A percentile compares a stretch with the other conserved stretches of the same genome.
phyloP scores from a whole-genome alignment of 2,797 vertebrate species.

The Fratercula arctica region DNA sequence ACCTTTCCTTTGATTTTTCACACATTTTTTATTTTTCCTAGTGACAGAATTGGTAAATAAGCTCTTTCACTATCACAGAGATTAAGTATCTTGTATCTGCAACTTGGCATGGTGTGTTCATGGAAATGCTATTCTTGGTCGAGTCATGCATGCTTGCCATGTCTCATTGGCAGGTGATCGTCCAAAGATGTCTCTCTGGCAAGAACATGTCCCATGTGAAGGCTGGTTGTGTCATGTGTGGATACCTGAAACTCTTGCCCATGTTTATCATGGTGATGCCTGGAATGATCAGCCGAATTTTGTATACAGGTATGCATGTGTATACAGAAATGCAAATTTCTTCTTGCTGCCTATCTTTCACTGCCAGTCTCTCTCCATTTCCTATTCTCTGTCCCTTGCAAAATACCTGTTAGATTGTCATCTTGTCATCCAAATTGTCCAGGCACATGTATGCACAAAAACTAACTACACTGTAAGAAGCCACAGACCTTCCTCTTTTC shows the following conservation, averaged over 20 bases:
- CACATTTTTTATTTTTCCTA: background rate
- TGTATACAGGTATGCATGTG: constrained; percentile 82
- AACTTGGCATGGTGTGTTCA: background rate
- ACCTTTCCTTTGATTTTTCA: background rate
- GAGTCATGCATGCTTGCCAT: background rate
- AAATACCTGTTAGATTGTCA: background rate
- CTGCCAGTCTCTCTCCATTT: background rate
- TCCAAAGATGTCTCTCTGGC: constrained; percentile 93
- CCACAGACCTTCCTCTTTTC: background rate
- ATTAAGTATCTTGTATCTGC: background rate
- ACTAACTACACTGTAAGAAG: background rate
- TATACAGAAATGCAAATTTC: background rate
- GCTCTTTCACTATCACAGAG: background rate
- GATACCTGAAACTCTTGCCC: constrained; percentile 93
- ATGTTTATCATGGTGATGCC: constrained; percentile 97
- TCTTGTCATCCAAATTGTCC: background rate
- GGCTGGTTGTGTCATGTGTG: constrained; percentile 89
- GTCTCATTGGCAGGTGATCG: constrained; percentile 85
- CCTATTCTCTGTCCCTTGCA: background rate
- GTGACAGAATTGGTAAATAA: background rate
- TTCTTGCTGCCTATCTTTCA: background rate
- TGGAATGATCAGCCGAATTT: constrained; percentile 94
- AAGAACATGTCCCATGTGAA: constrained; percentile 95
- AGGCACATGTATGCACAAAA: background rate
- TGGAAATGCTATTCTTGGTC: background rate